Base-by-base conservation (phyloP, 2,113 vertebrate genomes). In the Sula dactylatra region DNA sequence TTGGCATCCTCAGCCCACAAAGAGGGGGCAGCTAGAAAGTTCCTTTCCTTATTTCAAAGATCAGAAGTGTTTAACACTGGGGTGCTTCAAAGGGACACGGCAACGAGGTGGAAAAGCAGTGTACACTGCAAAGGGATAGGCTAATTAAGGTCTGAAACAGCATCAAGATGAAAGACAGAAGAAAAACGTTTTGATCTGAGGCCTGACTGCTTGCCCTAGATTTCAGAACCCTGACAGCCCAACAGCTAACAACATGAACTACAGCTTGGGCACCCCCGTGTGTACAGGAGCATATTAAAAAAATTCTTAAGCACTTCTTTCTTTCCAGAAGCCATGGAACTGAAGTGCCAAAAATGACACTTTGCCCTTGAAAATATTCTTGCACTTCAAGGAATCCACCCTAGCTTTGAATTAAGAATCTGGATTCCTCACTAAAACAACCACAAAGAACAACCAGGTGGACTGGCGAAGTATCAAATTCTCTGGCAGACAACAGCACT, bases 21-120 rank as follows among this genome's bases (percentile, higher is more conserved):
- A 82, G 71, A 66, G n/a, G 44, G 65, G 86, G 79, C 90, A 89
- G 81, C 40, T 8, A 56, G 27, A 2, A 11, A 81, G 64, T 9
- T 49, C 65, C n/a, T 42, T 1, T 22, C 83, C 16, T 88, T 71
- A 42, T 74, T 82, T 74, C 50, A 16, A 56, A 82, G 70, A 92
- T 81, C 74, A 93, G 91, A 62, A 32, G 40, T 4, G 31, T 27
- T 88, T 77, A 94, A 74, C 31, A 9, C 16, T 7, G 58, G 44
- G 50, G 26, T 52, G 84, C 94, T 96, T 96, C 96, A 97, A 97
- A 97, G 91, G 55, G 52, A 50, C 54, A 31, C 0, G 3, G 74
- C 94, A 91, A 52, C 0, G n/a, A 96, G 66, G 70, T 92, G 93
- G 95, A 96, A 97, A 87, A 79, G 90, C 77, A 78, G 76, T 6